Base-by-base conservation (phyloP, 2,888 invertebrate genomes). In the Acanthosepion pharaonis region DNA sequence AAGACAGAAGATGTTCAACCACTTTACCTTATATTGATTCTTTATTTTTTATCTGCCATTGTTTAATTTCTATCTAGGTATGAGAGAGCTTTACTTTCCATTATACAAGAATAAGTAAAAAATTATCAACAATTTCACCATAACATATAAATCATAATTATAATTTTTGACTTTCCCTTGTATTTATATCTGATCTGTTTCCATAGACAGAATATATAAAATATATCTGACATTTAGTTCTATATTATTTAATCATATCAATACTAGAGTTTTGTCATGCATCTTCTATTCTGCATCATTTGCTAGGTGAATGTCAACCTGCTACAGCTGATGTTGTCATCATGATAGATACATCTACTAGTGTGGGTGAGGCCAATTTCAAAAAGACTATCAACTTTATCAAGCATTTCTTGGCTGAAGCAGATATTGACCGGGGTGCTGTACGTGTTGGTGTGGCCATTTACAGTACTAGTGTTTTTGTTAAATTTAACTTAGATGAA, bases 321-420 rank as follows among this genome's bases (percentile, higher is more conserved):
- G 55, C 59, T n/a, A 42, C 33, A 33, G 48, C 94, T 42, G 94
- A 94, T 33, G 28, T 94, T 55, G 59, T 94, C n/a, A 64, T 94
- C 48, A 53, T 94, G 55, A 20, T 94, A 48, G 94, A 94, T 48
- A 55, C 94, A 28, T 94, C 97, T 3, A 96, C 96, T 18, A 96
- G 96, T 95, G 96, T 97, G 28, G 96, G 96, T 23, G n/a, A 78
- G 51, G 94, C 94, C 9, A 96, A 96, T 95, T 97, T 96, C 94
- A 59, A 95, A 92, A 95, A 95, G 94, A 95, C 96, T 95, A 95
- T 96, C 64, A 95, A 95, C n/a, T 96, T 96, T 95, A 95, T 96
- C 11, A 95, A 94, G 28, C 95, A 95, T 20, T 94, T 96, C 92
- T 94, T 96, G 23, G 94, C 94, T 59, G 95, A 95, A 53, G 95